phyloP scores from a whole-genome alignment of 2,888 invertebrate genomes.

The Drosophila sordidapex region DNA sequence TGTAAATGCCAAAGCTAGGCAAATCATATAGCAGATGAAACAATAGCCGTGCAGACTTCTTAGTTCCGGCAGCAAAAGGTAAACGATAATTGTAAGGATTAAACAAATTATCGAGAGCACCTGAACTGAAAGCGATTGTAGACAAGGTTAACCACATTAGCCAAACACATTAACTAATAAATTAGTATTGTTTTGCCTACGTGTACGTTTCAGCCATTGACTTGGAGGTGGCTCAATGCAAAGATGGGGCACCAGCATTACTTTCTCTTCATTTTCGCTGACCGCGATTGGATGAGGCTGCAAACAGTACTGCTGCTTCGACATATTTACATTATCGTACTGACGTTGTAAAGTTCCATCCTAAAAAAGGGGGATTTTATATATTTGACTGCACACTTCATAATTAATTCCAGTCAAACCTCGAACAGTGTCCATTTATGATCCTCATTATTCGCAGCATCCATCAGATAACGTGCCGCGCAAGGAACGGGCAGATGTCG shows the following conservation, averaged over 20 bases:
- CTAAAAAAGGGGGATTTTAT: constrained; percentile 10
- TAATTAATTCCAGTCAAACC: constrained; percentile 9
- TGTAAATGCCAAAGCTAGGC: constrained; percentile 13
- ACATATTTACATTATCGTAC: neutral
- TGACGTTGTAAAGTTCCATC: constrained; percentile 23
- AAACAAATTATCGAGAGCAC: constrained; percentile 90
- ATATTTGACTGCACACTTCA: no score
- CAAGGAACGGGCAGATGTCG: constrained; percentile 42
- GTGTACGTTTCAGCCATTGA: neutral
- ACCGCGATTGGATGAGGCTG: constrained; percentile 23
- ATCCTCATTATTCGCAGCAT: neutral
- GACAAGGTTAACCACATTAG: neutral
- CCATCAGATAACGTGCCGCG: constrained; percentile 31
- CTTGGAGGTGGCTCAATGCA: neutral
- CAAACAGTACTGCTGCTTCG: constrained; percentile 44
- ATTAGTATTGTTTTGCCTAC: constrained; percentile 7
- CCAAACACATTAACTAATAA: no score
- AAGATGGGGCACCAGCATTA: constrained; percentile 35
- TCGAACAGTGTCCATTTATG: constrained; percentile 44
- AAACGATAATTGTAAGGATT: constrained; percentile 87
- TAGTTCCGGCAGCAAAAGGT: constrained; percentile 23
- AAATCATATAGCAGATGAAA: constrained; percentile 29
- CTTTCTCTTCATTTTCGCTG: neutral
- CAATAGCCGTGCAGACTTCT: constrained; percentile 41
- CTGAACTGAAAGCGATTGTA: constrained; percentile 86